A percentile compares a stretch with the other conserved stretches of the same genome.
Conservation (phyloP, 2,888 invertebrate genomes). For the Epirrhoe tristata region DNA sequence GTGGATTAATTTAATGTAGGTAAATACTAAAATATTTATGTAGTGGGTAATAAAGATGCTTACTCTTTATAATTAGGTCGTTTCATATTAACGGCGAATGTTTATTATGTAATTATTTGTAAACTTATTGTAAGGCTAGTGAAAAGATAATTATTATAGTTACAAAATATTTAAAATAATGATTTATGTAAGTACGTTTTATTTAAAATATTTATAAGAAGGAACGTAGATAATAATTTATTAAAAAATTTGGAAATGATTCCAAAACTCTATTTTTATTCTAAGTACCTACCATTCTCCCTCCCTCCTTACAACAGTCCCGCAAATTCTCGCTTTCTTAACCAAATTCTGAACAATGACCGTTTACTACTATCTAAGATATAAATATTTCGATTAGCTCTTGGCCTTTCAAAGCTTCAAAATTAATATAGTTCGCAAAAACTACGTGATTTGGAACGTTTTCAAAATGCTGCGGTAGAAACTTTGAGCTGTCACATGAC, state of each 20-base stretch:
- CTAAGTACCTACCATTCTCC: no score
- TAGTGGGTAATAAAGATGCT: slow-evolving; percentile 1
- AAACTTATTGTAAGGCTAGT: slow-evolving; percentile 76
- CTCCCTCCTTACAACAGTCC: no score
- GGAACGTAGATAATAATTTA: not conserved
- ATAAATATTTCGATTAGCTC: no score
- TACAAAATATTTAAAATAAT: slow-evolving; percentile 21
- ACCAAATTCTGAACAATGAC: no score
- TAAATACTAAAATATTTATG: not conserved
- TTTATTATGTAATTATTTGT: slow-evolving; percentile 22
- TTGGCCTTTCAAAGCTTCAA: no score
- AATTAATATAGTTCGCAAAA: no score
- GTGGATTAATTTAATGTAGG: not conserved
- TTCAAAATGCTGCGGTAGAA: not conserved
- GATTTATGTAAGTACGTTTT: slow-evolving; percentile 4
- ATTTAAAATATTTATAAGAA: not conserved
- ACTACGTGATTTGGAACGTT: not conserved
- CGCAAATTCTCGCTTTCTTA: no score
- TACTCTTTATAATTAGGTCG: not conserved
- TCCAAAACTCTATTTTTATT: no score
- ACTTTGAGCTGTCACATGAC: not conserved
- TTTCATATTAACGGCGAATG: not conserved
- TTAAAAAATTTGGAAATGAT: not conserved
- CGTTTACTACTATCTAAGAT: no score
- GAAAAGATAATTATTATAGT: slow-evolving; percentile 57